Conservation (phyloP, 2,113 vertebrate species). For the Tretioscincus oriximinensis region DNA sequence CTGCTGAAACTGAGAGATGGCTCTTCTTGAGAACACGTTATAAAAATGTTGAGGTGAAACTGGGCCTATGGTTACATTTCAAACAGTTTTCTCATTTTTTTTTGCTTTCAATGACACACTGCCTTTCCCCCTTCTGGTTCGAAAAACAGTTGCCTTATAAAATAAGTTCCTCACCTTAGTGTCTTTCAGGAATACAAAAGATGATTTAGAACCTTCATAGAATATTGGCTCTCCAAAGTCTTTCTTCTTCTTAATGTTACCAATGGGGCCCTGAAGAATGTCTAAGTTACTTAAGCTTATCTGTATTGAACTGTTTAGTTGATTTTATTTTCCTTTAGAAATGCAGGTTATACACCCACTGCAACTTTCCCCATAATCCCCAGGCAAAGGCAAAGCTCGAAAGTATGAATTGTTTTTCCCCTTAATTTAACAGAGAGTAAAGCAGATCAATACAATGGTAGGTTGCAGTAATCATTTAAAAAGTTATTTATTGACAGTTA, state of each 20-base stretch:
- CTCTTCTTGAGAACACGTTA: too few species aligned
- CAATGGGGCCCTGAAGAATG: neutral
- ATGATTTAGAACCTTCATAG: neutral
- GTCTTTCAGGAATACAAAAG: neutral
- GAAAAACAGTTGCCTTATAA: neutral
- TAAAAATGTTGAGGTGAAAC: too few species aligned
- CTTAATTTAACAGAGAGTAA: slow-evolving; percentile 15
- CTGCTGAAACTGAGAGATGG: too few species aligned
- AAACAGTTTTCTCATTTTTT: too few species aligned
- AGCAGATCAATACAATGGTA: neutral
- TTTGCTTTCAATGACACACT: too few species aligned
- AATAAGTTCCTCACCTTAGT: neutral
- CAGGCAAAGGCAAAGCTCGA: neutral
- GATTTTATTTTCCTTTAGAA: slow-evolving; percentile 1
- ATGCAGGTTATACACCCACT: neutral
- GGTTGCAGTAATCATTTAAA: neutral
- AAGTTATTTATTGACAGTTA: neutral
- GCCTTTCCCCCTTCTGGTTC: neutral
- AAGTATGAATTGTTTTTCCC: slow-evolving; percentile 17
- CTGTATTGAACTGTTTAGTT: neutral
- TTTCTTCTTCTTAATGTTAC: neutral
- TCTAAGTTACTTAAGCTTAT: slow-evolving; percentile 7
- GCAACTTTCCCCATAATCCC: neutral
- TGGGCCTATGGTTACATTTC: too few species aligned
- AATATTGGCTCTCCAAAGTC: neutral